Conservation (phyloP, 2,113 vertebrate genomes). For the Aphyosemion australe region DNA sequence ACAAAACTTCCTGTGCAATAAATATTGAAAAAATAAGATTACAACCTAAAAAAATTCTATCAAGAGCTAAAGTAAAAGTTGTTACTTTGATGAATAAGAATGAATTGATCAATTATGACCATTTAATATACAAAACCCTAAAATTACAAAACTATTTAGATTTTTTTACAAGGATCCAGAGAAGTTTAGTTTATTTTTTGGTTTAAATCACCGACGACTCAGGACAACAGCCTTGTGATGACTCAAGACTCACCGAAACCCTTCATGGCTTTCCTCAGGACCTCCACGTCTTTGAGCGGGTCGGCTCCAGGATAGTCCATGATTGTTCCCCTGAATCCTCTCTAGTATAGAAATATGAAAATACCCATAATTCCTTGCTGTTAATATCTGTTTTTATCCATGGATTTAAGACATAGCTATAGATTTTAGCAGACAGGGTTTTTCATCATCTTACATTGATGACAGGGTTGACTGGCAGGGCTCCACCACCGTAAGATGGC, state of each 20-base stretch:
- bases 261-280: conserved; percentile 97
- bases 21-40: no score
- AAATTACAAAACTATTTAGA: not conserved
- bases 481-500: conserved; percentile 73
- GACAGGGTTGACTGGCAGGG: conserved; percentile 68
- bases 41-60: no score
- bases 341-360: conserved; percentile 71
- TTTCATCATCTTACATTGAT: conserved; percentile 63
- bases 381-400: not conserved
- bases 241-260: conserved; percentile 88
- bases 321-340: conserved; percentile 86
- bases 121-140: not conserved
- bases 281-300: conserved; percentile 90
- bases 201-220: not conserved
- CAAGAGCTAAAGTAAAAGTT: no score
- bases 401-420: not conserved
- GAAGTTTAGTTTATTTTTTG: not conserved
- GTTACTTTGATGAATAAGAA: no score
- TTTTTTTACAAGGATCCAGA: not conserved
- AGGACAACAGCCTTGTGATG: not conserved
- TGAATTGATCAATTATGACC: no score
- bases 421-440: not conserved
- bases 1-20: no score
- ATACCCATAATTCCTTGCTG: not conserved
- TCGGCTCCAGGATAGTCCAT: conserved; percentile 87